Conservation (phyloP, 1,140 invertebrate genomes). For the Hesperophylax magnus region DNA sequence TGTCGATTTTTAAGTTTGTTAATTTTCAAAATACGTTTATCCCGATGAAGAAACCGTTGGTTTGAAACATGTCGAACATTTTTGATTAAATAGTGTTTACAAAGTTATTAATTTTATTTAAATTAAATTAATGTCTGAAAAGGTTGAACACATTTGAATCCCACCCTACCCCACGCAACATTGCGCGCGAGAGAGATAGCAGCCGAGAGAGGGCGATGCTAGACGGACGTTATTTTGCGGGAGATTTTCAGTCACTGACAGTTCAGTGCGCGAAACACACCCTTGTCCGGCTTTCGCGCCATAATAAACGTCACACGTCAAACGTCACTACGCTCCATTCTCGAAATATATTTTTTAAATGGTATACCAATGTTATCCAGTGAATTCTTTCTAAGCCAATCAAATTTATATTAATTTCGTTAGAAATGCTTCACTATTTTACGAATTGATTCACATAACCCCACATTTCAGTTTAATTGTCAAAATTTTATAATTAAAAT, state of each 20-base stretch:
- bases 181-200: not conserved
- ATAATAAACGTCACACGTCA: not conserved
- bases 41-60: no score
- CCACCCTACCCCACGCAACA: constrained; percentile 2
- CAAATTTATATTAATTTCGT: not conserved
- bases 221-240: constrained; percentile 7
- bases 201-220: not conserved
- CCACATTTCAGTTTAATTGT: not conserved
- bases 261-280: not conserved
- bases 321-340: not conserved
- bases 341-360: constrained; percentile 1
- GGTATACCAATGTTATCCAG: not conserved
- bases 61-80: no score
- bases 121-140: not conserved
- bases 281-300: not conserved
- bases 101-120: no score
- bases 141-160: not conserved
- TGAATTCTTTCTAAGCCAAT: constrained; percentile 6
- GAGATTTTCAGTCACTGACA: constrained; percentile 26
- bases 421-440: not conserved
- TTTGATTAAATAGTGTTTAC: no score
- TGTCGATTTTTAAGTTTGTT: no score
- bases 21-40: no score
- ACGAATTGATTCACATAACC: not conserved
- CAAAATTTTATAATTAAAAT: not conserved